Conservation (phyloP, 2,113 vertebrate genomes). For the Diadophis punctatus region DNA sequence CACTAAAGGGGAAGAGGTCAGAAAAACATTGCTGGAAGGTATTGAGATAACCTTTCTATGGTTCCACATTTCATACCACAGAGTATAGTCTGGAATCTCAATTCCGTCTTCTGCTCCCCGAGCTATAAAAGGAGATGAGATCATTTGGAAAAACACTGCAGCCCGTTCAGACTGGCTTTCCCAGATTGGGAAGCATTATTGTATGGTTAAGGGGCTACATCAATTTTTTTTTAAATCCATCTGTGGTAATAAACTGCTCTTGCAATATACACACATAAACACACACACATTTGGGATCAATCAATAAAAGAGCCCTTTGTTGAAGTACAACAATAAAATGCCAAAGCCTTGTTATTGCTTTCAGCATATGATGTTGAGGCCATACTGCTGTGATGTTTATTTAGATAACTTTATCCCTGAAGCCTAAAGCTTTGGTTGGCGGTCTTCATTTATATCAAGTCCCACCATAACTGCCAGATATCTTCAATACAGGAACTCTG, state of each 20-base stretch:
- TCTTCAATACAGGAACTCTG: neutral
- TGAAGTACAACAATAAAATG: neutral
- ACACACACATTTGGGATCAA: neutral
- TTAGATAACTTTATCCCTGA: neutral
- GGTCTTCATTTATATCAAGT: neutral
- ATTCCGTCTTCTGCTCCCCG: neutral
- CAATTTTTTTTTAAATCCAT: neutral
- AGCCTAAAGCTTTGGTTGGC: neutral
- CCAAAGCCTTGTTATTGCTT: neutral
- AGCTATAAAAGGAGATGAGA: constrained; percentile 11
- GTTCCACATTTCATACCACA: neutral
- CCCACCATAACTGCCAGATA: neutral
- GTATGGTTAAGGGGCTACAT: neutral
- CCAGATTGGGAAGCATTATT: neutral
- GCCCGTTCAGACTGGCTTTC: neutral
- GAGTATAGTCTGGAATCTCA: neutral
- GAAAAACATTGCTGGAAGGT: neutral
- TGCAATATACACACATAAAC: neutral
- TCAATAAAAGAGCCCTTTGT: neutral
- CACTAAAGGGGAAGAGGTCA: neutral
- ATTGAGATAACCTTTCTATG: neutral
- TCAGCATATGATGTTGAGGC: neutral
- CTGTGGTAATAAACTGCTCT: neutral
- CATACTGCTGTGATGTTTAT: neutral
- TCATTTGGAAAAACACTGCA: neutral